Evolutionary conservation across 2,888 invertebrate genomes (phyloP).

Genomic region (Clunio marinus): DNA sequence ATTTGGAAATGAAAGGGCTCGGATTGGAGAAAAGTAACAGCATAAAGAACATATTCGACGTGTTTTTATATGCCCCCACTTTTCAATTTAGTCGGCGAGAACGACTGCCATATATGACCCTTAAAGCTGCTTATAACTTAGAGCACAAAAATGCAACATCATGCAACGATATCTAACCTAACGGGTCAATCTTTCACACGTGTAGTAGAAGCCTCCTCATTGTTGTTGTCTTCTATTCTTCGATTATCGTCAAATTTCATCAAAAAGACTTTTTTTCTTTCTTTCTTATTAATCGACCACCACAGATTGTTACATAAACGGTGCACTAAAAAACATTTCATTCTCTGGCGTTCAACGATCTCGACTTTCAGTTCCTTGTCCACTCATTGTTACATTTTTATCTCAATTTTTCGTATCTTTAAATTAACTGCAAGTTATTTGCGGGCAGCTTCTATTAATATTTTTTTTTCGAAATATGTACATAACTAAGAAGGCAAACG

Average conservation of each 20-base stretch:
- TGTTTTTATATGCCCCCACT: not conserved
- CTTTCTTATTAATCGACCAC: not conserved
- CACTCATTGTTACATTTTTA: constrained; percentile 11
- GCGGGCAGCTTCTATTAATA: constrained; percentile 28
- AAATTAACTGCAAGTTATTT: constrained; percentile 25
- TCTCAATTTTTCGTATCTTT: not conserved
- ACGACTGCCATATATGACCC: constrained; percentile 7
- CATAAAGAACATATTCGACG: not conserved
- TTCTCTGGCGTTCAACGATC: not conserved
- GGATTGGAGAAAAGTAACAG: not conserved
- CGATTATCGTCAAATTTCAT: constrained; percentile 6
- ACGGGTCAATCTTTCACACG: constrained; percentile 29
- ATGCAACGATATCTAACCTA: constrained; percentile 13
- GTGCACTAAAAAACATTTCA: not conserved
- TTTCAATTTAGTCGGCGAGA: not conserved
- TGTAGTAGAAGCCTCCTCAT: not conserved
- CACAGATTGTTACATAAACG: not conserved
- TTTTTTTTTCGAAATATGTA: no score
- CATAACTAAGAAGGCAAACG: no score
- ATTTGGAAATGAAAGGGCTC: no score
- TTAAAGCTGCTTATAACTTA: no score
- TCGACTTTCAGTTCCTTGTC: not conserved
- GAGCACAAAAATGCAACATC: constrained; percentile 14
- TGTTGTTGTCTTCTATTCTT: not conserved
- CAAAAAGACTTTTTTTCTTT: constrained; percentile 6